phyloP scores from a whole-genome alignment of 2,113 vertebrate species.

The Hippocampus barbouri region DNA sequence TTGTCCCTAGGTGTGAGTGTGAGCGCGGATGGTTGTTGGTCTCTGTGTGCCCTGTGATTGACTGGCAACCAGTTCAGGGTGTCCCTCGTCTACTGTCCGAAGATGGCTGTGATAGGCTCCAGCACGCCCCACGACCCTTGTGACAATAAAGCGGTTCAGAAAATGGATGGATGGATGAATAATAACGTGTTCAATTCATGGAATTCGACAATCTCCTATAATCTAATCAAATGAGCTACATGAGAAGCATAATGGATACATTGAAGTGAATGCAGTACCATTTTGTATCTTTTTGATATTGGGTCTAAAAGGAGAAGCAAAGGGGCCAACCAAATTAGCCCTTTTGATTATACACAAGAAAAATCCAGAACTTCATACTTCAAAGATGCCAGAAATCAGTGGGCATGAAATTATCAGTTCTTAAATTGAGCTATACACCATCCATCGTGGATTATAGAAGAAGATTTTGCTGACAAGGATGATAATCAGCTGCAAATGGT shows the following conservation, averaged over 20 bases:
- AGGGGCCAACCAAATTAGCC: not conserved
- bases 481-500: constrained; percentile 67
- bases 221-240: not conserved
- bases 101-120: no score
- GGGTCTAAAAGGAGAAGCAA: not conserved
- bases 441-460: constrained; percentile 41
- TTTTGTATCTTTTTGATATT: not conserved
- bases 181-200: no score
- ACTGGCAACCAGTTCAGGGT: no score
- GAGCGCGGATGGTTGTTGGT: no score
- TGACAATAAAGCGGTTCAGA: no score
- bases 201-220: no score
- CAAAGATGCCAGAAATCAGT: not conserved
- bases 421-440: constrained; percentile 40
- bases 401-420: not conserved
- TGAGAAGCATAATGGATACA: not conserved
- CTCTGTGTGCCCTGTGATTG: no score
- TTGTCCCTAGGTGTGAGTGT: no score
- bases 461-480: constrained; percentile 39
- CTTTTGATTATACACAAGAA: constrained; percentile 4
- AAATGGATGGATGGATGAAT: no score
- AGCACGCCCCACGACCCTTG: no score
- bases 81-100: no score
- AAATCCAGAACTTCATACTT: constrained; percentile 17
- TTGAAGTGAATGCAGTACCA: not conserved